phyloP scores from a whole-genome alignment of 2,888 invertebrate species.

The Macrophya annulata region DNA sequence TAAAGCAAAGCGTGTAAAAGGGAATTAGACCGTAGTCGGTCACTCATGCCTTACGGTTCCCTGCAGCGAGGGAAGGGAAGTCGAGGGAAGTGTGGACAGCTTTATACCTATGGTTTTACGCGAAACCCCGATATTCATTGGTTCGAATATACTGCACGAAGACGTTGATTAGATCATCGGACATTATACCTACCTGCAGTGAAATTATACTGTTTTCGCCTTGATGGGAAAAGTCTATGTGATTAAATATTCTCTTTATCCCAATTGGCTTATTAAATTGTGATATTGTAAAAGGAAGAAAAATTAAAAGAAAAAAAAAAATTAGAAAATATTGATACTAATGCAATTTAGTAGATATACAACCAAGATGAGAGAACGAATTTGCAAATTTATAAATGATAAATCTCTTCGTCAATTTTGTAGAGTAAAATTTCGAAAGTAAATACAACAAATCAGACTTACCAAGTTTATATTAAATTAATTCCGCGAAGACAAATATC shows the following conservation, averaged over 20 bases:
- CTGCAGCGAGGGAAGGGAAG: conserved; percentile 63
- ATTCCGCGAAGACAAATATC: conserved; percentile 56
- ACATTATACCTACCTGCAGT: neutral
- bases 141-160: conserved; percentile 59
- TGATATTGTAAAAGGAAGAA: neutral
- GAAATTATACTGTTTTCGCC: neutral
- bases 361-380: neutral
- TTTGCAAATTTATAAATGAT: conserved; percentile 32
- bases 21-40: conserved; percentile 78
- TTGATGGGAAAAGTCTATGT: conserved; percentile 39
- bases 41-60: conserved; percentile 71
- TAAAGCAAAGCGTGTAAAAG: conserved; percentile 70
- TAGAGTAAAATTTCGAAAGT: conserved; percentile 35
- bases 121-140: conserved; percentile 71
- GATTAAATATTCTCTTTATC: conserved; percentile 15
- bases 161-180: conserved; percentile 34
- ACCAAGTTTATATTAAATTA: conserved; percentile 57
- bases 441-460: conserved; percentile 55
- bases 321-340: neutral
- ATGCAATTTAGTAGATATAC: neutral
- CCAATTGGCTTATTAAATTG: neutral
- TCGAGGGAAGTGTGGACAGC: conserved; percentile 7
- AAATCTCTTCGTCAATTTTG: conserved; percentile 19
- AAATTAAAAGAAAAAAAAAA: neutral
- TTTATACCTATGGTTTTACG: conserved; percentile 58